These are phyloP conservation scores for Brenthis hecate DNA, from an alignment of 2,888 invertebrate genomes.

Conservation along the genomic window DNA sequence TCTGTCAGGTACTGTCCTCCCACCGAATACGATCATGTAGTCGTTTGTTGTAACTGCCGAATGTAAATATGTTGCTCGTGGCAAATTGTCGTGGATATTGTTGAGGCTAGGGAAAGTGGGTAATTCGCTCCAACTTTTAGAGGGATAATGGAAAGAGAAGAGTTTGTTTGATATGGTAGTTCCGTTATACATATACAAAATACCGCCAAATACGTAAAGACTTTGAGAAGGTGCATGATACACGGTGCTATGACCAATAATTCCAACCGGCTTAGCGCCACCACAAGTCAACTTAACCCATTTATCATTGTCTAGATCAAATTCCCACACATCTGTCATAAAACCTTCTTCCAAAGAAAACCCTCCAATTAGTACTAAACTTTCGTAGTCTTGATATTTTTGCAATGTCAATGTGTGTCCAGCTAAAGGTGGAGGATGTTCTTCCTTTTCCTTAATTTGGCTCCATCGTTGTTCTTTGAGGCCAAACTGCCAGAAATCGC, in stretches of 20 bases:
- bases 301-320: slow-evolving; percentile 86
- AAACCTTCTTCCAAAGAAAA: slow-evolving; percentile 89
- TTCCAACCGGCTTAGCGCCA: slow-evolving; percentile 89
- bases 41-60: slow-evolving; percentile 93
- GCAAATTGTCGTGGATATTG: slow-evolving; percentile 81
- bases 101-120: slow-evolving; percentile 87
- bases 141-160: slow-evolving; percentile 89
- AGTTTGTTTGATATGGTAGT: slow-evolving; percentile 89
- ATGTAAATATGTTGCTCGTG: slow-evolving; percentile 91
- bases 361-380: slow-evolving; percentile 93
- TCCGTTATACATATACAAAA: slow-evolving; percentile 87
- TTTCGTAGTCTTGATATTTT: slow-evolving; percentile 87
- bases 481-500: slow-evolving; percentile 96
- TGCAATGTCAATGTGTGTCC: slow-evolving; percentile 94
- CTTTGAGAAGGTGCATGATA: slow-evolving; percentile 91
- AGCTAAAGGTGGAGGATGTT: slow-evolving; percentile 87
- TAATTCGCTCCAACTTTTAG: slow-evolving; percentile 89
- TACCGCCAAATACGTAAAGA: slow-evolving; percentile 95
- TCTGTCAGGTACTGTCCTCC: slow-evolving; percentile 87
- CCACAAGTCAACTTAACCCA: slow-evolving; percentile 87
- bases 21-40: slow-evolving; percentile 95
- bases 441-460: slow-evolving; percentile 83
- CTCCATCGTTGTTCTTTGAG: slow-evolving; percentile 92
- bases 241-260: slow-evolving; percentile 95
- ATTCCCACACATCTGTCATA: slow-evolving; percentile 90